Base-by-base conservation (phyloP, 2,797 vertebrate species). In the Anguilla anguilla region DNA sequence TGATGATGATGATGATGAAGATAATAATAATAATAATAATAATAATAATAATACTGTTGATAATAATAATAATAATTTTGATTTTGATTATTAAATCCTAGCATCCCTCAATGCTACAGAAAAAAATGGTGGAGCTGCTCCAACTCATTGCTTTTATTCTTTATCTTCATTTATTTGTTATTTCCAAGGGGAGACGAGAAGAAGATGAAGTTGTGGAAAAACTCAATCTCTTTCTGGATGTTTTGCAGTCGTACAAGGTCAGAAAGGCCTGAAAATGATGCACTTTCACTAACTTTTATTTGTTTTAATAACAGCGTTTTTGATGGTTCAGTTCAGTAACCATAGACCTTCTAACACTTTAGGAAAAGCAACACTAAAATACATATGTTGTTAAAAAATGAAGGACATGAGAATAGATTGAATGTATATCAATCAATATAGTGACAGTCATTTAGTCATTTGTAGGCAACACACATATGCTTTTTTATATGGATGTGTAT, bases 161-260 rank as follows among this genome's bases (percentile, higher is more conserved):
- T 90, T 88, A 89, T 84, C 89, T 91, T 82, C 86, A 89, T 7
- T 85, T 83, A 94, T 91, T 89, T 86, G 77, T 88, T 88, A 69
- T 39, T 91, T 83, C 93, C n/a, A 61, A 99, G 99, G 97, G 98
- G 88, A 97, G 96, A 94, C 96, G 98, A 94, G 98, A 99, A 90
- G 98, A 99, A 93, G 97, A 98, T 83, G 97, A 99, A 85, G 98
- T 99, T 89, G 98, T 99, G 94, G 99, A 99, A 94, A 99, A 98
- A 92, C 93, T 99, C 91, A 98, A 98, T 94, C 94, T 99, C 88
- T 99, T 99, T 94, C 91, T 99, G 95, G 99, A 99, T 94, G 94
- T 99, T 94, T 95, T 99, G 88, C 98, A 99, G 91, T 98, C 99
- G 0, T 99, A 99, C 94, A 98, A 96, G 94, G 98, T 99, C 92